Evolutionary conservation across 2,797 vertebrate genomes (phyloP).

Genomic region (Garrulus glandarius): DNA sequence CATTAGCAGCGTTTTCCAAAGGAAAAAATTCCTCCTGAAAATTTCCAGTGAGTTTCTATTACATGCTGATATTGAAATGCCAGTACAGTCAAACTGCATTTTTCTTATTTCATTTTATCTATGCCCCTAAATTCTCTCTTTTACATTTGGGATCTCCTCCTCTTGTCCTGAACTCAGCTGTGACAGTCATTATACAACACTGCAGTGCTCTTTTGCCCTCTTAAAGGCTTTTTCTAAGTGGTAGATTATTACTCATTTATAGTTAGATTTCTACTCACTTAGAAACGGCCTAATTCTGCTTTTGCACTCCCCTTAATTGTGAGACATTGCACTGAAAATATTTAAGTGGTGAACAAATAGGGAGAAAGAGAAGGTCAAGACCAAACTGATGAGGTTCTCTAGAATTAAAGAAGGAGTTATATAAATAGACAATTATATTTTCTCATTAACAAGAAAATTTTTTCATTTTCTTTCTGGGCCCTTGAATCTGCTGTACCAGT

Average conservation of each 20-base stretch:
- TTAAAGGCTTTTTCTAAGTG: not conserved
- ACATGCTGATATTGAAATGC: not conserved
- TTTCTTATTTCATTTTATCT: not conserved
- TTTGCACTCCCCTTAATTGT: not conserved
- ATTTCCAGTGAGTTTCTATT: not conserved
- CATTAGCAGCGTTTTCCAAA: not conserved
- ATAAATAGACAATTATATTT: slow-evolving; percentile 33
- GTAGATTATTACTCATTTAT: slow-evolving; percentile 12
- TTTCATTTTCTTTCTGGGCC: not conserved
- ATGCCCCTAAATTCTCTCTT: not conserved
- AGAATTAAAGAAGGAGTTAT: not conserved
- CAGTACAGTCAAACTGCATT: not conserved
- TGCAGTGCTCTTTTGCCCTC: not conserved
- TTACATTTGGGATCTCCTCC: not conserved
- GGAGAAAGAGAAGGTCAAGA: slow-evolving; percentile 20
- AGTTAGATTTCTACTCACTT: not conserved
- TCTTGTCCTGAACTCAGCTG: not conserved
- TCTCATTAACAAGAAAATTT: not conserved
- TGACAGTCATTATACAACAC: not conserved
- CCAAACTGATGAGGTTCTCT: slow-evolving; percentile 5
- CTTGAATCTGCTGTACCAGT: not conserved
- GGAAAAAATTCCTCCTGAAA: not conserved
- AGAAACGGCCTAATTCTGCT: slow-evolving; percentile 14
- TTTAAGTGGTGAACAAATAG: not conserved
- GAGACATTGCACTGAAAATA: not conserved